Evolutionary conservation across 2,888 invertebrate genomes (phyloP).

Genomic region (Agonum fuliginosum): DNA sequence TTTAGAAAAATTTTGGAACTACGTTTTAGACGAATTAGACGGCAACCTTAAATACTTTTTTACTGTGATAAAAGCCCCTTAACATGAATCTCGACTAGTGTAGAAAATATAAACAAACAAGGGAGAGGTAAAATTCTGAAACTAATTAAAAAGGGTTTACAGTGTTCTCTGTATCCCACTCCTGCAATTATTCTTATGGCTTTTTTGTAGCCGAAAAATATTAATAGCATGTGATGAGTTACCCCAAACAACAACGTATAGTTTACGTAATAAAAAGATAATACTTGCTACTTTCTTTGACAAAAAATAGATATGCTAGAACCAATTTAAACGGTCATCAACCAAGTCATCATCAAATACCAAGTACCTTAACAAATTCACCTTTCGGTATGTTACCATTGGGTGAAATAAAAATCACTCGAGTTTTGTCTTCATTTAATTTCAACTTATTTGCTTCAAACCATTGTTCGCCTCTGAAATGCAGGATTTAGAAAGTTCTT

Average conservation of each 20-base stretch:
- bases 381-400: neutral
- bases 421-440: neutral
- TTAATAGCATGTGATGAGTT: slow-evolving; percentile 34
- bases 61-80: too few species aligned
- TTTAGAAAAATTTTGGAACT: too few species aligned
- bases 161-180: slow-evolving; percentile 46
- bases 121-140: slow-evolving; percentile 46
- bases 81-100: neutral
- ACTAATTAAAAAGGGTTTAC: slow-evolving; percentile 47
- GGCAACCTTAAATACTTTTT: too few species aligned
- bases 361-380: slow-evolving; percentile 45
- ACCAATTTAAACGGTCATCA: slow-evolving; percentile 46
- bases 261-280: slow-evolving; percentile 48
- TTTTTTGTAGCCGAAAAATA: slow-evolving; percentile 52
- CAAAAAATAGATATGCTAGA: slow-evolving; percentile 13
- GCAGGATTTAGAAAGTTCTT: neutral
- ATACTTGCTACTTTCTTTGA: slow-evolving; percentile 13
- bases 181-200: slow-evolving; percentile 54
- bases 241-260: slow-evolving; percentile 51
- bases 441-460: slow-evolving; percentile 9
- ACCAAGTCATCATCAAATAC: slow-evolving; percentile 22
- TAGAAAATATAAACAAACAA: neutral
- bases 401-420: neutral
- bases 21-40: too few species aligned
- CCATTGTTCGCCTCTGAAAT: neutral